Conservation (phyloP, 1,140 invertebrate species). For the Lutraria rhynchaena region DNA sequence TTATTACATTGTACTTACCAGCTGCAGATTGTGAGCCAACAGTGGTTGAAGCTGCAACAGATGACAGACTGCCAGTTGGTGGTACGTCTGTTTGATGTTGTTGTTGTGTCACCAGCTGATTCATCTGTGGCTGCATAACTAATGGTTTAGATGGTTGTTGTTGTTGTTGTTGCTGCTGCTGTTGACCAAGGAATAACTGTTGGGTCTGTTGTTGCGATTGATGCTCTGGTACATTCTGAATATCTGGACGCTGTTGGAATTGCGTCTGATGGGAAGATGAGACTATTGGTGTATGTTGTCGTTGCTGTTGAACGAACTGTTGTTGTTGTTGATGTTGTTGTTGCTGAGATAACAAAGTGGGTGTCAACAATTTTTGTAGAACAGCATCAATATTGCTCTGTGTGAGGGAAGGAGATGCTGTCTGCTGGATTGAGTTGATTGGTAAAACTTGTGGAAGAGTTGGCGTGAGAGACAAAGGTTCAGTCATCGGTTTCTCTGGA, state of each 20-base stretch:
- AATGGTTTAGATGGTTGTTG: conserved; percentile 3
- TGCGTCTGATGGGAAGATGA: not conserved
- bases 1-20: too few species aligned
- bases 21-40: too few species aligned
- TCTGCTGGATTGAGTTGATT: too few species aligned
- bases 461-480: too few species aligned
- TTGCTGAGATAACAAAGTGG: not conserved
- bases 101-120: not conserved
- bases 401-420: too few species aligned
- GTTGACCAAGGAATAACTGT: not conserved
- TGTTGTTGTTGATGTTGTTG: not conserved
- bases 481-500: too few species aligned
- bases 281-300: not conserved
- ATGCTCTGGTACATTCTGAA: not conserved
- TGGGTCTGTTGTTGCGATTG: not conserved
- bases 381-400: not conserved
- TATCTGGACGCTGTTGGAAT: not conserved
- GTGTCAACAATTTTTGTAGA: conserved; percentile 22
- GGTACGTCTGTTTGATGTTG: not conserved
- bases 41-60: too few species aligned
- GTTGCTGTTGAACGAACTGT: not conserved
- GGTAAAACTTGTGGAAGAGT: too few species aligned
- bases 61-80: too few species aligned
- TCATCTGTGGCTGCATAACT: not conserved
- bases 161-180: conserved; percentile 4